A percentile compares a stretch with the other conserved stretches of the same genome.
Evolutionary conservation across 1,140 invertebrate species (phyloP).

Genomic region (Pseudomyrmex pallidus): DNA sequence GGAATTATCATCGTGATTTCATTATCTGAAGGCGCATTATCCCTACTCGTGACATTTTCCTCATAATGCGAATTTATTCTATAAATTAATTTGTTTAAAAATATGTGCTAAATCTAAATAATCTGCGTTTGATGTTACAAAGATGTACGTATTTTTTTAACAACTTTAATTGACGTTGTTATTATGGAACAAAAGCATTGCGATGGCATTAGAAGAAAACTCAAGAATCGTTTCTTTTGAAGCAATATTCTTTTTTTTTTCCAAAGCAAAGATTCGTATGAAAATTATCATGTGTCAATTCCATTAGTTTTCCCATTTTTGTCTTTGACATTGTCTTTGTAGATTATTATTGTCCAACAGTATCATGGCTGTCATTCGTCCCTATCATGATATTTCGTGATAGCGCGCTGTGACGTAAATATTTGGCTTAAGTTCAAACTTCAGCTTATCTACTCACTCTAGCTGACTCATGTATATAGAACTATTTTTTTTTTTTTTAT

Average conservation of each 20-base stretch:
- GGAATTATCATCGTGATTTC: slow-evolving; percentile 69
- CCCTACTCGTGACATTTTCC: background rate
- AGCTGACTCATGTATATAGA: background rate
- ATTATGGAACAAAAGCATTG: background rate
- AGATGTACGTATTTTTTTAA: too few relatives aligned
- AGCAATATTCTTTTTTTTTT: too few relatives aligned
- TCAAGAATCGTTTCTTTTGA: too few relatives aligned
- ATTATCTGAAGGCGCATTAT: slow-evolving; percentile 71
- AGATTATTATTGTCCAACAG: slow-evolving; percentile 56
- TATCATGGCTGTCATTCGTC: slow-evolving; percentile 62
- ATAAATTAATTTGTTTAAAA: background rate
- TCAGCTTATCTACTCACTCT: slow-evolving; percentile 34
- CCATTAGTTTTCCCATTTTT: background rate
- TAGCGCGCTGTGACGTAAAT: slow-evolving; percentile 54
- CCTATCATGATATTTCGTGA: background rate
- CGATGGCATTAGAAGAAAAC: background rate
- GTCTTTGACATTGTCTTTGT: background rate
- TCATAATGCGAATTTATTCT: background rate
- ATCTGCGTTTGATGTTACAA: too few relatives aligned
- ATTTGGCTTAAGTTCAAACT: slow-evolving; percentile 62
- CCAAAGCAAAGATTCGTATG: too few relatives aligned
- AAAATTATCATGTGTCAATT: background rate
- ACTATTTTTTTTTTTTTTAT: slow-evolving; percentile 45
- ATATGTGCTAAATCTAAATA: too few relatives aligned
- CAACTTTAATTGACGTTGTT: too few relatives aligned